Evolutionary conservation across 2,113 vertebrate genomes (phyloP).

Genomic region (Tonatia bakeri): DNA sequence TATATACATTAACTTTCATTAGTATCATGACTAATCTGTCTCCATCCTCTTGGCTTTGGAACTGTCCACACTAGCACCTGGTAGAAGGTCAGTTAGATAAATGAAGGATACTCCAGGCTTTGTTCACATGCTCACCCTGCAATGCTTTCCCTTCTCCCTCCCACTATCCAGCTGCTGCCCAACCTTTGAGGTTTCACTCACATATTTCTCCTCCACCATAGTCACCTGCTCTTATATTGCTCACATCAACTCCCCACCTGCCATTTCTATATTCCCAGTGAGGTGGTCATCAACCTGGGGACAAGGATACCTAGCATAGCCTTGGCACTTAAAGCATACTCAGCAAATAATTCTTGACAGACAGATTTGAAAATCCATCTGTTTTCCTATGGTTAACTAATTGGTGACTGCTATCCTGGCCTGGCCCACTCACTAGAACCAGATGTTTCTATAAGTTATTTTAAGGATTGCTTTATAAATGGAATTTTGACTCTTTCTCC

Average conservation of each 20-base stretch:
- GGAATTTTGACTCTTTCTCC: conserved; percentile 61
- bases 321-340: neutral
- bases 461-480: conserved; percentile 66
- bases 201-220: neutral
- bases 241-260: neutral
- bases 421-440: conserved; percentile 41
- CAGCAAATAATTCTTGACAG: conserved; percentile 13
- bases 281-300: neutral
- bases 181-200: neutral
- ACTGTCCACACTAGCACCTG: neutral
- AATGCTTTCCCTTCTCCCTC: neutral
- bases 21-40: neutral
- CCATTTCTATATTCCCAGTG: neutral
- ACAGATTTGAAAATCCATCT: conserved; percentile 46
- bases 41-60: neutral
- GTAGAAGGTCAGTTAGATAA: neutral
- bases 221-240: neutral
- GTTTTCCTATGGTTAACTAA: conserved; percentile 49
- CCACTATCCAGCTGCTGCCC: neutral
- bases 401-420: conserved; percentile 50
- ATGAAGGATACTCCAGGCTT: neutral
- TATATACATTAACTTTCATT: neutral
- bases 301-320: neutral
- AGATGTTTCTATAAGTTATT: conserved; percentile 68
- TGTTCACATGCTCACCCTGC: neutral